Evolutionary conservation across 2,888 invertebrate species (phyloP).

Genomic region (Mesorhabditis belari): DNA sequence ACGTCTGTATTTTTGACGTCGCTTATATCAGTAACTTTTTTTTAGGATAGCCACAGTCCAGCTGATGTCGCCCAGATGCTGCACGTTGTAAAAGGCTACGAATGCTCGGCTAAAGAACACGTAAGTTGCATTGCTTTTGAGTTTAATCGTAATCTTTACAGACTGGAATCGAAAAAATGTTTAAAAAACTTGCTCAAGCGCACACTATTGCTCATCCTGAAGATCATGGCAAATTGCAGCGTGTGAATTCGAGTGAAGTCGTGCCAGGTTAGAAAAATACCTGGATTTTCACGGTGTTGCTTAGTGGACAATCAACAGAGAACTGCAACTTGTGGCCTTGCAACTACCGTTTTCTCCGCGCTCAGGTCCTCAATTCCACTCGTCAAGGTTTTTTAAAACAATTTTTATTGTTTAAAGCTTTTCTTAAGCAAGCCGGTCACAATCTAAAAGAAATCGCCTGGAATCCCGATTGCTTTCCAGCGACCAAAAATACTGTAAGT

Average conservation of each 20-base stretch:
- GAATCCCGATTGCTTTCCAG: neutral
- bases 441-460: neutral
- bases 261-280: too few relatives aligned
- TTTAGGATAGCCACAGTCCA: neutral
- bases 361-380: neutral
- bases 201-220: neutral
- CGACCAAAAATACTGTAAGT: neutral
- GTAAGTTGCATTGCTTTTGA: neutral
- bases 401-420: neutral
- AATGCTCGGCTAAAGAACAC: neutral
- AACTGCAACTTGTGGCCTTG: neutral
- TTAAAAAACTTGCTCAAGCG: neutral
- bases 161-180: neutral
- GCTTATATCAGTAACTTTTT: neutral
- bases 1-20: too few relatives aligned
- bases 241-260: too few relatives aligned
- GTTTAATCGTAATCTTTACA: neutral
- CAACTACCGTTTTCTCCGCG: neutral
- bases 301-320: too few relatives aligned
- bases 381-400: neutral
- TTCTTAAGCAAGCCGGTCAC: neutral
- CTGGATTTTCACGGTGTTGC: too few relatives aligned
- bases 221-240: neutral
- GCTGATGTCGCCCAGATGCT: neutral
- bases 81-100: neutral